A percentile compares a stretch with the other conserved stretches of the same genome.
phyloP scores from a whole-genome alignment of 2,888 invertebrate species.

The Theodoxus fluviatilis region DNA sequence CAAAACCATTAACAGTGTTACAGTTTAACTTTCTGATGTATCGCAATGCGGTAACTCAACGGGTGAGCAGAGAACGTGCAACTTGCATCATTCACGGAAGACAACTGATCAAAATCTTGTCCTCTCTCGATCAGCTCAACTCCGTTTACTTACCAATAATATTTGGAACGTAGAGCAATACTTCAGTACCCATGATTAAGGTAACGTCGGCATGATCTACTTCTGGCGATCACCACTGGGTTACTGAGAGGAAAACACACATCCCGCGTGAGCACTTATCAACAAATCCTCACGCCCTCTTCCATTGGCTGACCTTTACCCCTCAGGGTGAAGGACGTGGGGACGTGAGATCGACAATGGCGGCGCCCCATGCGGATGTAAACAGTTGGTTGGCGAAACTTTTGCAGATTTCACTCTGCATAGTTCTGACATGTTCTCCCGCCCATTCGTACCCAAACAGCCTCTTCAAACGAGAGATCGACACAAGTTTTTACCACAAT shows the following conservation, averaged over 20 bases:
- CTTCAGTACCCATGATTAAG: constrained; percentile 37
- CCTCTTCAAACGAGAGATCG: constrained; percentile 30
- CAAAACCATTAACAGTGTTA: too few species aligned
- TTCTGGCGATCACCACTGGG: too few species aligned
- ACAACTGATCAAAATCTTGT: too few species aligned
- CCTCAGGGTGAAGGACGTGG: constrained; percentile 30
- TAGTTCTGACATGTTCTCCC: neutral
- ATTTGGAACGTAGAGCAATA: constrained; percentile 51
- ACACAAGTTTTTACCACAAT: constrained; percentile 49
- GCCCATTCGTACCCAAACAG: constrained; percentile 12
- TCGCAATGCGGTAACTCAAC: too few species aligned
- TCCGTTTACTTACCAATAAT: constrained; percentile 41
- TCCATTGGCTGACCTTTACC: neutral
- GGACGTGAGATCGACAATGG: constrained; percentile 28
- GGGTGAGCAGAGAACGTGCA: too few species aligned
- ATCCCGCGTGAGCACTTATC: neutral
- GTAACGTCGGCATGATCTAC: too few species aligned
- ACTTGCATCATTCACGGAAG: too few species aligned
- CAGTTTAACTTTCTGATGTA: too few species aligned
- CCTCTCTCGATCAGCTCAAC: too few species aligned
- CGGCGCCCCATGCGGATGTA: constrained; percentile 25
- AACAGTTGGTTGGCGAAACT: neutral
- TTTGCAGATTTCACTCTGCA: neutral
- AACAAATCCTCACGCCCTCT: too few species aligned
- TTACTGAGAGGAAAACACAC: neutral